These are phyloP conservation scores for Piaya cayana DNA, from an alignment of 2,113 vertebrate species.

Conservation along the genomic window DNA sequence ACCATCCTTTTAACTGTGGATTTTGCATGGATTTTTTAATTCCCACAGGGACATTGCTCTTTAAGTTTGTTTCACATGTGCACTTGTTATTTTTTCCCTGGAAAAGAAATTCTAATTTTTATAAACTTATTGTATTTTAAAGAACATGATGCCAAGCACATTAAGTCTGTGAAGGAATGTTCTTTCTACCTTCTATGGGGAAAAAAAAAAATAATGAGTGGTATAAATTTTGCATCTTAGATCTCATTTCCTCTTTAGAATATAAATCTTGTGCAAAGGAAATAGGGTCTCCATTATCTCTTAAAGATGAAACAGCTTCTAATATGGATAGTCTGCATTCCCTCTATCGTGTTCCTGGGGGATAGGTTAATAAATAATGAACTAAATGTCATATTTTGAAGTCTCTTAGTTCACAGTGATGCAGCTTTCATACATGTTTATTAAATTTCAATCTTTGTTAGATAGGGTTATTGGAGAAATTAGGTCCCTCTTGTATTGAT, in stretches of 20 bases:
- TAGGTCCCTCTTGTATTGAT: slow-evolving; percentile 30
- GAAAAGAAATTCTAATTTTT: not conserved
- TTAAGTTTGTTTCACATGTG: not conserved
- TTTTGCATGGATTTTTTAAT: not conserved
- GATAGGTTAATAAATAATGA: slow-evolving; percentile 69
- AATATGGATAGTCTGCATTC: slow-evolving; percentile 44
- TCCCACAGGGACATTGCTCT: not conserved
- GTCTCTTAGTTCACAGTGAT: slow-evolving; percentile 54
- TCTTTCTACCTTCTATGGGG: not conserved
- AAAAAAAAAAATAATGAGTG: not conserved
- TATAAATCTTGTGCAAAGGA: slow-evolving; percentile 55
- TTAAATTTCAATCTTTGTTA: slow-evolving; percentile 69
- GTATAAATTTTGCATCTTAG: slow-evolving; percentile 51
- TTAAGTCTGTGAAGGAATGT: not conserved
- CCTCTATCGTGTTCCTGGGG: slow-evolving; percentile 42
- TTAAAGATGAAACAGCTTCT: slow-evolving; percentile 60
- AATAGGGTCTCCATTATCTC: slow-evolving; percentile 52
- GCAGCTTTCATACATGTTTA: slow-evolving; percentile 50
- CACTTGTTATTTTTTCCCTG: not conserved
- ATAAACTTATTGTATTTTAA: not conserved
- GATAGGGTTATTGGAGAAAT: slow-evolving; percentile 39
- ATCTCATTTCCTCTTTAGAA: slow-evolving; percentile 52
- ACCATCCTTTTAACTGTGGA: not conserved
- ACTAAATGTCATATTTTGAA: slow-evolving; percentile 69
- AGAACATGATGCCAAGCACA: not conserved